Evolutionary conservation across 2,797 vertebrate genomes (phyloP).

Genomic region (Anabas testudineus): DNA sequence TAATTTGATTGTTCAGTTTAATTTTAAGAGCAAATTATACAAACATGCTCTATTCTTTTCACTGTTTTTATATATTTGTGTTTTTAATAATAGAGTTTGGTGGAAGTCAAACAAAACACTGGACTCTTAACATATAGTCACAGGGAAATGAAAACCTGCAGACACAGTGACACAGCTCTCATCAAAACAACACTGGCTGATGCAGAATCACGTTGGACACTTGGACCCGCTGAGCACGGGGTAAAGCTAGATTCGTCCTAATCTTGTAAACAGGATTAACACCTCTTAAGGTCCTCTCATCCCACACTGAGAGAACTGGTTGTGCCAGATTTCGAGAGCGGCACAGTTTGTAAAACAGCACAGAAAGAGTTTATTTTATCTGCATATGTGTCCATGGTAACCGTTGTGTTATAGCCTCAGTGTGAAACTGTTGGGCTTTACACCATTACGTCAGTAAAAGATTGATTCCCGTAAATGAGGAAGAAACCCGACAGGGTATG

Average conservation of each 20-base stretch:
- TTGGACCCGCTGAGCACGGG: slow-evolving; percentile 51
- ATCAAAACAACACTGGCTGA: slow-evolving; percentile 15
- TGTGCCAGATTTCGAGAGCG: slow-evolving; percentile 11
- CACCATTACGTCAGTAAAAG: neutral
- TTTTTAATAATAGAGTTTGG: neutral
- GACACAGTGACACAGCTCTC: neutral
- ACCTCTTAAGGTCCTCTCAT: slow-evolving; percentile 58
- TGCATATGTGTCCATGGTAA: neutral
- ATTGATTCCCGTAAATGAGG: neutral
- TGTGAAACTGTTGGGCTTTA: neutral
- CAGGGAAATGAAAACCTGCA: neutral
- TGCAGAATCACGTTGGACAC: slow-evolving; percentile 39
- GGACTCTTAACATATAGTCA: neutral
- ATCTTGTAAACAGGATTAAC: slow-evolving; percentile 78
- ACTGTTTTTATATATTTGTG: neutral
- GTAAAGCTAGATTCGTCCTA: slow-evolving; percentile 73
- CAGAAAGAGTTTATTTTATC: neutral
- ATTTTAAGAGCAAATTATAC: no score
- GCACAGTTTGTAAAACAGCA: neutral
- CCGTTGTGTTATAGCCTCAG: neutral
- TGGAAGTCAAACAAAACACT: neutral
- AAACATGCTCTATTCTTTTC: no score
- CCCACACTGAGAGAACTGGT: slow-evolving; percentile 18
- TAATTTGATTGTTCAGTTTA: no score
- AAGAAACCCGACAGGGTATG: neutral